Conservation (phyloP, 2,797 vertebrate genomes). For the Rhinatrema bivittatum region DNA sequence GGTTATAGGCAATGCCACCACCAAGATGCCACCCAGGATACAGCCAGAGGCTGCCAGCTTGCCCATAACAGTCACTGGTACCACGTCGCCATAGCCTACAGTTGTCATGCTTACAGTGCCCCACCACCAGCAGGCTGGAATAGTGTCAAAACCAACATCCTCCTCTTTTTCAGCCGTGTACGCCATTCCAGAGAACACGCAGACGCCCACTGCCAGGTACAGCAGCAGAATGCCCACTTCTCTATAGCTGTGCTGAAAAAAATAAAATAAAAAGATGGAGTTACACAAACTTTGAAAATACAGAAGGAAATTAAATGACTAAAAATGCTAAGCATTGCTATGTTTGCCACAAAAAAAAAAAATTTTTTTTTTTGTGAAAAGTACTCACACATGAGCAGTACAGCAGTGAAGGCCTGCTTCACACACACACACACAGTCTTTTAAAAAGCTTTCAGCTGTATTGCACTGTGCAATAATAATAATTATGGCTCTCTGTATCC, state of each 20-base stretch:
- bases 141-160: slow-evolving; percentile 85
- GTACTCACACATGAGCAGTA: too few relatives aligned
- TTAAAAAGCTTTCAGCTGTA: too few relatives aligned
- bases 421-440: too few relatives aligned
- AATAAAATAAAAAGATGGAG: slow-evolving; percentile 12
- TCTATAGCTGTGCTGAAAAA: slow-evolving; percentile 89
- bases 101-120: slow-evolving; percentile 97
- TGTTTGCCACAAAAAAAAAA: too few relatives aligned
- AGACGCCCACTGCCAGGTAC: slow-evolving; percentile 89
- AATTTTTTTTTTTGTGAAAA: too few relatives aligned
- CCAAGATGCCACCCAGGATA: slow-evolving; percentile 89
- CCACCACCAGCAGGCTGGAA: slow-evolving; percentile 98
- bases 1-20: slow-evolving; percentile 93
- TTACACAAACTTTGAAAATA: too few relatives aligned
- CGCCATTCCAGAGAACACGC: slow-evolving; percentile 86
- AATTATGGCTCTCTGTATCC: too few relatives aligned
- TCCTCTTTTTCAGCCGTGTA: slow-evolving; percentile 93
- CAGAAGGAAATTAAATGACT: too few relatives aligned
- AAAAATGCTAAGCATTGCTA: too few relatives aligned
- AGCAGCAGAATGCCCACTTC: slow-evolving; percentile 93
- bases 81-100: slow-evolving; percentile 90
- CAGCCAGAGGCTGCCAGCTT: slow-evolving; percentile 91
- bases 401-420: too few relatives aligned
- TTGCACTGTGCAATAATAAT: too few relatives aligned
- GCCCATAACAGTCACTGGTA: slow-evolving; percentile 83